A percentile compares a stretch with the other conserved stretches of the same genome.
These are phyloP conservation scores for Aegithalos caudatus DNA, from an alignment of 2,113 vertebrate genomes.

Conservation along the genomic window DNA sequence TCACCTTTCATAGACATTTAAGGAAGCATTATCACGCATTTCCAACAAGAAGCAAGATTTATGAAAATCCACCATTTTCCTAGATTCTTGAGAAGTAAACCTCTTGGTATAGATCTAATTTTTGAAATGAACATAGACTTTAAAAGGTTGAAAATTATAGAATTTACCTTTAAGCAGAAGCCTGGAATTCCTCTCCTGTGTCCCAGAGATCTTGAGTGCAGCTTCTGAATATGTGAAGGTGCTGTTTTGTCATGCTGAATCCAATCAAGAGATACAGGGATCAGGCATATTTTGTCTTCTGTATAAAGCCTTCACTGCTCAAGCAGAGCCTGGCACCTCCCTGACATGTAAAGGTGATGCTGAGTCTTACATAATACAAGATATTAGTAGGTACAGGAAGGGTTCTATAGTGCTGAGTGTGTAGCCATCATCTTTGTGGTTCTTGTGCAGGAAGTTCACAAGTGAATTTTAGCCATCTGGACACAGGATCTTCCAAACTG, in stretches of 20 bases:
- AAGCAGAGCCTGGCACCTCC: background rate
- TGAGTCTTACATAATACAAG: background rate
- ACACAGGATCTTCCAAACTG: background rate
- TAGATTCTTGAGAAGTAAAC: background rate
- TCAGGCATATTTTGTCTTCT: background rate
- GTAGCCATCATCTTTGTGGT: background rate
- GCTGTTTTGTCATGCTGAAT: background rate
- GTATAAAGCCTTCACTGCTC: background rate
- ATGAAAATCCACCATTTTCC: background rate
- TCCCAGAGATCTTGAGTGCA: background rate
- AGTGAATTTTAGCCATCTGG: background rate
- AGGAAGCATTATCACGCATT: background rate
- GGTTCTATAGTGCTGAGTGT: background rate
- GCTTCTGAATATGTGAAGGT: background rate
- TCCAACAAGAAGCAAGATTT: background rate
- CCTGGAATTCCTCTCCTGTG: background rate
- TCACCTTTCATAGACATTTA: background rate
- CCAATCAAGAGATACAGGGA: background rate
- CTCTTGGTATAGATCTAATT: background rate
- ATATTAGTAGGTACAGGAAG: background rate
- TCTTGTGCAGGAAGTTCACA: background rate
- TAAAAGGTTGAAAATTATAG: background rate
- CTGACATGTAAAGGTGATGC: background rate
- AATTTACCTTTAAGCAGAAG: background rate
- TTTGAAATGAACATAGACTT: background rate